Evolutionary conservation across 2,113 vertebrate genomes (phyloP).

Genomic region (Motacilla tschutschensis): DNA sequence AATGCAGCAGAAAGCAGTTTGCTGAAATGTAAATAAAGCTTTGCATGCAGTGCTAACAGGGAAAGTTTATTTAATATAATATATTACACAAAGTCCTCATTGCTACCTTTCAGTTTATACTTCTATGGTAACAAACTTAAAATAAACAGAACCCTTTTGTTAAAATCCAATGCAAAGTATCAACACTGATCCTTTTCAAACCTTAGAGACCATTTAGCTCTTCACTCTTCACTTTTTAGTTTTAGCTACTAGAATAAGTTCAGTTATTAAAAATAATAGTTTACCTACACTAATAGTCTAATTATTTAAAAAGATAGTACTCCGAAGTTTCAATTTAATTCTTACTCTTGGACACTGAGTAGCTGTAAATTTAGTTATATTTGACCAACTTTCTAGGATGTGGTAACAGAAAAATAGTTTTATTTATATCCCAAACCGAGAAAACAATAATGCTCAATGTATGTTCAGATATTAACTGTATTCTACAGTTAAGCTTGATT

Average conservation of each 20-base stretch:
- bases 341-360: not conserved
- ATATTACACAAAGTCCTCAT: conserved; percentile 68
- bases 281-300: not conserved
- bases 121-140: conserved; percentile 74
- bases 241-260: not conserved
- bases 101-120: conserved; percentile 75
- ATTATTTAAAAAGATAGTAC: not conserved
- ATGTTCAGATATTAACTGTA: not conserved
- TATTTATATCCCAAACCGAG: not conserved
- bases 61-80: conserved; percentile 76
- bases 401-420: not conserved
- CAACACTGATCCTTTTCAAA: conserved; percentile 6
- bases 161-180: conserved; percentile 60
- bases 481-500: not conserved
- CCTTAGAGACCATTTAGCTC: not conserved
- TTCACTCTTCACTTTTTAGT: not conserved
- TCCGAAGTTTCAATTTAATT: not conserved
- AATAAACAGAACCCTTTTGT: conserved; percentile 66
- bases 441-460: not conserved
- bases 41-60: conserved; percentile 26
- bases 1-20: conserved; percentile 73
- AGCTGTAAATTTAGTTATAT: not conserved
- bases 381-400: not conserved
- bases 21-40: conserved; percentile 72
- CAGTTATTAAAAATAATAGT: not conserved